Percentiles rank a stretch among this genome's conserved stretches.
These are phyloP conservation scores for Gnathonemus longibarbis DNA, from an alignment of 2,113 vertebrate species.

Conservation along the genomic window DNA sequence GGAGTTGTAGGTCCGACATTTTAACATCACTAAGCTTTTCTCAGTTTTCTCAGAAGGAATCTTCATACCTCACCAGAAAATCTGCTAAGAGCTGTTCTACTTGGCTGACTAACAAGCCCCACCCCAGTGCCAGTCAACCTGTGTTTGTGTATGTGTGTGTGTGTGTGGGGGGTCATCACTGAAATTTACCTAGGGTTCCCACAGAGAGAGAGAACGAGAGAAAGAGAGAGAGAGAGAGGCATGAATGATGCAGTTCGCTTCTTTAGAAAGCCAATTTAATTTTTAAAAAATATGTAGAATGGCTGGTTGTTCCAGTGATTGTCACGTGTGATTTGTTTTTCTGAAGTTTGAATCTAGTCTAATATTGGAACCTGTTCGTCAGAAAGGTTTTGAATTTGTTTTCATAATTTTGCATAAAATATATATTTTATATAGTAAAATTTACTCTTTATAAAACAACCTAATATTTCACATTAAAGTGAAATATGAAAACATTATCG, in stretches of 20 bases:
- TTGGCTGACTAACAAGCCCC: constrained; percentile 37
- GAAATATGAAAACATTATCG: not conserved
- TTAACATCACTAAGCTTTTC: constrained; percentile 35
- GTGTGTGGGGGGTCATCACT: not conserved
- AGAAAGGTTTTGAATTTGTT: not conserved
- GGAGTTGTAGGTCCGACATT: constrained; percentile 27
- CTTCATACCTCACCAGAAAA: constrained; percentile 29
- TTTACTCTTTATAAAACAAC: not conserved
- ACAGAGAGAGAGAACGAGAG: not conserved
- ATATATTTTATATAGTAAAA: not conserved
- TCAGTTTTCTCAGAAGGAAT: constrained; percentile 38
- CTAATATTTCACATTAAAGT: not conserved
- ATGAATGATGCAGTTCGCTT: not conserved
- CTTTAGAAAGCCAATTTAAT: not conserved
- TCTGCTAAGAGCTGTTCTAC: constrained; percentile 18
- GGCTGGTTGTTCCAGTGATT: not conserved
- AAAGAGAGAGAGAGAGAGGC: not conserved
- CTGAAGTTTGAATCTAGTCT: not conserved
- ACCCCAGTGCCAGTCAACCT: constrained; percentile 33
- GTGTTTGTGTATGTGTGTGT: not conserved
- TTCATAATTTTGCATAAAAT: not conserved
- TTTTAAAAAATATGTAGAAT: not conserved
- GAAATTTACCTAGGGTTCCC: not conserved
- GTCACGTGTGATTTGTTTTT: not conserved
- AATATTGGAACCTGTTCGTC: not conserved